These are phyloP conservation scores for Aleadryas rufinucha DNA, from an alignment of 2,113 vertebrate species.

Conservation along the genomic window DNA sequence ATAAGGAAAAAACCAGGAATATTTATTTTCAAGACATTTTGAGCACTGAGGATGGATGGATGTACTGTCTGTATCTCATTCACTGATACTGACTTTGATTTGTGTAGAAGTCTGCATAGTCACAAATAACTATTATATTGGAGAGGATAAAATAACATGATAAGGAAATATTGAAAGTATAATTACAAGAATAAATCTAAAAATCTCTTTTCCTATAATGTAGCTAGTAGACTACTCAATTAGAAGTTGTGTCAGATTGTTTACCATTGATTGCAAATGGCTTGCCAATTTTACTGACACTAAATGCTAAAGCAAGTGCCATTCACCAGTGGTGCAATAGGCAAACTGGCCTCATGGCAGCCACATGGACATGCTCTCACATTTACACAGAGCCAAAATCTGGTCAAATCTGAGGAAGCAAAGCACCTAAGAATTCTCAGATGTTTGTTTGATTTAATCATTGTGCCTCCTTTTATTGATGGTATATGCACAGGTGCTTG, in stretches of 20 bases:
- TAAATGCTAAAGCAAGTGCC: constrained; percentile 25
- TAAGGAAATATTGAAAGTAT: background rate
- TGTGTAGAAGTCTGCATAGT: background rate
- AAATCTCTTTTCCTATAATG: background rate
- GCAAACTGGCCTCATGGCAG: background rate
- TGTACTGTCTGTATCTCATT: background rate
- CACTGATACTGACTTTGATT: background rate
- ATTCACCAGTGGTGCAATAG: background rate
- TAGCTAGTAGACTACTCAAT: constrained; percentile 1
- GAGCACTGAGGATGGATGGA: background rate
- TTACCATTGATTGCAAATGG: constrained; percentile 49
- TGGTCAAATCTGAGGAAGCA: background rate
- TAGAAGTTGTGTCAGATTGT: constrained; percentile 25
- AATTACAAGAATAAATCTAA: background rate
- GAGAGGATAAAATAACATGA: background rate
- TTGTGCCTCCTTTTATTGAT: background rate
- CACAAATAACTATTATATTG: background rate
- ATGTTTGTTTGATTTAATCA: background rate
- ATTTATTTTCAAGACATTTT: background rate
- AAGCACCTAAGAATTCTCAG: background rate
- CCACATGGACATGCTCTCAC: background rate
- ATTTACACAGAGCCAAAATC: background rate
- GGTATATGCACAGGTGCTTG: background rate
- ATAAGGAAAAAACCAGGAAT: background rate
- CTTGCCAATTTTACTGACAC: constrained; percentile 14